A percentile compares a stretch with the other conserved stretches of the same genome.
phyloP scores from a whole-genome alignment of 2,888 invertebrate genomes.

The Beris morrisii region DNA sequence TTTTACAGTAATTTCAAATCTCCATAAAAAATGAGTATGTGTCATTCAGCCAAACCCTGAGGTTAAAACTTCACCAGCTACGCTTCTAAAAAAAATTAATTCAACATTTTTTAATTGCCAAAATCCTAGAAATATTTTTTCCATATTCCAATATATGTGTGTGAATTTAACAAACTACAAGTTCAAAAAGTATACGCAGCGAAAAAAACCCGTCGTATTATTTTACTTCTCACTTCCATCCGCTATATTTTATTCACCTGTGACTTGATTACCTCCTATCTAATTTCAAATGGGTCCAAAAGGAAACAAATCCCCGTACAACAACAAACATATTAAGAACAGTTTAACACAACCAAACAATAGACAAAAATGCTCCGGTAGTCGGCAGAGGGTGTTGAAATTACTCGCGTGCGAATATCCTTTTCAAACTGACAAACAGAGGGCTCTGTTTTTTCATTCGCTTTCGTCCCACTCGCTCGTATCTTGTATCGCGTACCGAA shows the following conservation, averaged over 20 bases:
- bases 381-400: constrained; percentile 21
- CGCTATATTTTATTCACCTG: constrained; percentile 11
- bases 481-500: constrained; percentile 5
- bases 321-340: constrained; percentile 42
- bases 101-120: too few relatives aligned
- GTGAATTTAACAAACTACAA: too few relatives aligned
- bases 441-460: not conserved
- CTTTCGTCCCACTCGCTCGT: not conserved
- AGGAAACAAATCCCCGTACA: not conserved
- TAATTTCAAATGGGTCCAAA: not conserved
- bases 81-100: too few relatives aligned
- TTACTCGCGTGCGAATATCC: constrained; percentile 8
- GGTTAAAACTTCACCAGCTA: too few relatives aligned
- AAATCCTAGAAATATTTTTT: too few relatives aligned
- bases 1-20: too few relatives aligned
- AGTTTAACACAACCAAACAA: constrained; percentile 41
- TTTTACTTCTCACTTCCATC: not conserved
- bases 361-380: constrained; percentile 7
- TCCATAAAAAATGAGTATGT: too few relatives aligned
- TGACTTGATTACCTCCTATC: constrained; percentile 3
- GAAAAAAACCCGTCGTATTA: too few relatives aligned
- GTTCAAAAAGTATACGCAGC: too few relatives aligned
- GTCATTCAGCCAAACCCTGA: too few relatives aligned
- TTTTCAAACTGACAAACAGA: constrained; percentile 3
- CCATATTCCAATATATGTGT: too few relatives aligned